Conservation (phyloP, 2,797 vertebrate species). For the Triplophysa bombifrons region DNA sequence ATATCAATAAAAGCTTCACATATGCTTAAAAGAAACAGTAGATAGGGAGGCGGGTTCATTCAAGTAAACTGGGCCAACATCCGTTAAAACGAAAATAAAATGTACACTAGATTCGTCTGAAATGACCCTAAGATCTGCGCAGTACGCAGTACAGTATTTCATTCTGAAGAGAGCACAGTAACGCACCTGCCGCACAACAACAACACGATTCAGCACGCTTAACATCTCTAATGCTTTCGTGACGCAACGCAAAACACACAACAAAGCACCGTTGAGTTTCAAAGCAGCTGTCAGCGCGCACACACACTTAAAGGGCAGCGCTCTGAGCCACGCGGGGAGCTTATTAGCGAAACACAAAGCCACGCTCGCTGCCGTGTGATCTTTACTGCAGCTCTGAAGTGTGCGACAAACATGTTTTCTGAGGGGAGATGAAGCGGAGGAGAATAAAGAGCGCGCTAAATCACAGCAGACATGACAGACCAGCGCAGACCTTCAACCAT, state of each 20-base stretch:
- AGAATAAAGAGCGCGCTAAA: slow-evolving; percentile 48
- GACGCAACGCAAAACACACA: not conserved
- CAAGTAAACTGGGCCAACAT: not conserved
- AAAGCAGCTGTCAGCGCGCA: not conserved
- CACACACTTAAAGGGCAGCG: not conserved
- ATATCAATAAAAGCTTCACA: not conserved
- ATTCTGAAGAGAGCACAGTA: not conserved
- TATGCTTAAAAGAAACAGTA: too few relatives aligned
- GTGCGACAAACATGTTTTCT: slow-evolving; percentile 72
- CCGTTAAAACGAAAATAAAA: too few relatives aligned
- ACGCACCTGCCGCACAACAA: not conserved
- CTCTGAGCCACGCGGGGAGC: slow-evolving; percentile 41
- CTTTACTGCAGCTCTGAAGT: slow-evolving; percentile 73
- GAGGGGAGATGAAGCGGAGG: slow-evolving; percentile 66
- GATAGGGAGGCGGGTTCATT: not conserved
- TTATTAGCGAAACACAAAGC: slow-evolving; percentile 77
- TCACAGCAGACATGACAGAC: slow-evolving; percentile 51
- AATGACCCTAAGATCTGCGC: not conserved
- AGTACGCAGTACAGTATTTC: not conserved
- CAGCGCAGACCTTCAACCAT: not conserved
- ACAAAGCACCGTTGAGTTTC: slow-evolving; percentile 8
- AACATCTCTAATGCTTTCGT: slow-evolving; percentile 14
- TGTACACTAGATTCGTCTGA: too few relatives aligned
- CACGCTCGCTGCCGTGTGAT: slow-evolving; percentile 62
- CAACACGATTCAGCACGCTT: not conserved